These are phyloP conservation scores for Monoplex corrugatus DNA, from an alignment of 2,888 invertebrate genomes.

Conservation along the genomic window DNA sequence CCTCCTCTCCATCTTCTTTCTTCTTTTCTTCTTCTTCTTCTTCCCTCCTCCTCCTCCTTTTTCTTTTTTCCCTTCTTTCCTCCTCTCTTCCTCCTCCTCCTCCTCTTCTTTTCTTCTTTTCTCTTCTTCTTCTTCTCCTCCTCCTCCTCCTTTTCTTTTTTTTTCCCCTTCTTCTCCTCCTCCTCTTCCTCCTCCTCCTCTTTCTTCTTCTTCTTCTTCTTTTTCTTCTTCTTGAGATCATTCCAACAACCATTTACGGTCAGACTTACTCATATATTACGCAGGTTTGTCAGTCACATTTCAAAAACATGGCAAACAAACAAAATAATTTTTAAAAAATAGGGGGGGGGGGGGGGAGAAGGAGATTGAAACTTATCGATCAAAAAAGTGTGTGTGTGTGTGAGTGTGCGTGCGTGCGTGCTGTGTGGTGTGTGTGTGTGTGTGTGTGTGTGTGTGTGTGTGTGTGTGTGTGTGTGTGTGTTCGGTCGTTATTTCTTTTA, in stretches of 20 bases:
- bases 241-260: no score
- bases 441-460: conserved; percentile 5
- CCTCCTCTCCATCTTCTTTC: no score
- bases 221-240: background rate
- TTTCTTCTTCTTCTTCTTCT: background rate
- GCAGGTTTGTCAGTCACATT: background rate
- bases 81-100: no score
- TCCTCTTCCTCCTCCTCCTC: conserved; percentile 19
- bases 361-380: background rate
- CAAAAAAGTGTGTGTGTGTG: no score
- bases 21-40: background rate
- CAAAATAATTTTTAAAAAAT: background rate
- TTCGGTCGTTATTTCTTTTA: no score
- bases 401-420: no score
- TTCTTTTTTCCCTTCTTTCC: no score
- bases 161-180: conserved; percentile 19
- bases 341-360: background rate
- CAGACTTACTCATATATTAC: background rate
- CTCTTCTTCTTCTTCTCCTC: background rate
- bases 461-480: background rate
- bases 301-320: no score
- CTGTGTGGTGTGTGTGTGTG: background rate
- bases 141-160: background rate
- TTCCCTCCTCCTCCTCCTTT: no score
- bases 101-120: no score